Evolutionary conservation across 2,888 invertebrate species (phyloP), one percentile per base, ranked within the genome.

Genomic region (Microctonus aethiopoides): DNA sequence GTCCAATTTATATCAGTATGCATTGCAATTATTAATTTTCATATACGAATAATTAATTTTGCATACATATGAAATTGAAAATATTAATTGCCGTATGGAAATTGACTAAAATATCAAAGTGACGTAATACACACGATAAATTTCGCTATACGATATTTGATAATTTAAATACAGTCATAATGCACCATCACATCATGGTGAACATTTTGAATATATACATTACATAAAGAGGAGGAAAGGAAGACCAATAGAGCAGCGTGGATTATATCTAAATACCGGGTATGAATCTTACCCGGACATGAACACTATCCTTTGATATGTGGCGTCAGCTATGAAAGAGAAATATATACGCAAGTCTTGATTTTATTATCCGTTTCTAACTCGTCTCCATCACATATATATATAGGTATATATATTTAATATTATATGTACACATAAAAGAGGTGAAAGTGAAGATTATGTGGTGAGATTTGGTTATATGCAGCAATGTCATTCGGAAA

Each of bases 401-500:
- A n/a, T 1, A 39, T 13, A 11, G n/a, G 36, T 13, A 36, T 59
- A 5, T 60, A 34, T 22, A 29, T 24, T n/a, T n/a, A n/a, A n/a
- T n/a, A n/a, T n/a, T n/a, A n/a, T n/a, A n/a, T 32, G 16, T 32
- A n/a, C 9, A 26, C 13, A 10, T 13, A 32, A 16, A 32, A 57
- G 10, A 20, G 32, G 29, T 20, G 13, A 51, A 51, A 51, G 62
- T 46, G 46, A 20, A 63, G 62, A 63, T 63, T 29, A 41, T 20
- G 51, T 32, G 51, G 51, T 10, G 4, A 63, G 62, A 63, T 63
- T 63, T 63, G 61, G 39, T 26, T 61, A 9, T 20, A 16, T 34
- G 20, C 24, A 24, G 26, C 39, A 41, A 29, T 32, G 62, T 63
- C 62, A 46, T 32, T 63, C 51, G 62, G 51, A 63, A 63, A 63